Base-by-base conservation (phyloP, 2,113 vertebrate genomes). In the Alectura lathami region DNA sequence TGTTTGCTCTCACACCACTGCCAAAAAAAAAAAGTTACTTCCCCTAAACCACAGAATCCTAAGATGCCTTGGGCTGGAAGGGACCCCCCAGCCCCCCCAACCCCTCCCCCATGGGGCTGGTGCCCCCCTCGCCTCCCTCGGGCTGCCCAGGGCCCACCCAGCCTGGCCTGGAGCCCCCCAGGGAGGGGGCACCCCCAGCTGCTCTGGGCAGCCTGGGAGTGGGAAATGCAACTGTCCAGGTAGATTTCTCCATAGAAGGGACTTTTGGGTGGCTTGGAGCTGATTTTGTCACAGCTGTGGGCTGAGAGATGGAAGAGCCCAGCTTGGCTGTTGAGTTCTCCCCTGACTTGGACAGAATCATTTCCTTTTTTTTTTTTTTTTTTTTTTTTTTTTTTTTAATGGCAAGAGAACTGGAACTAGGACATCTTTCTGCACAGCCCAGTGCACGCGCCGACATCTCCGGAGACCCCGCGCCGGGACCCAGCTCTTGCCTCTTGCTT, bases 401-500 rank as follows among this genome's bases (percentile, higher is more conserved):
- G 0, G 3, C 6, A 34, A 53, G 27, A 51, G 43, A 72, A 27
- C 14, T 18, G 54, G 32, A 45, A n/a, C 56, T 21, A 76, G 16
- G 2, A n/a, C 30, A 36, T 9, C 70, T 64, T 20, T 24, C 57
- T 53, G 20, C 23, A 50, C 54, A 11, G 14, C 12, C 48, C 43
- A 5, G 0, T 3, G 1, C 2, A 0, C 38, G 53, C 42, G 4
- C 5, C 9, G 43, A n/a, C 53, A 23, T 13, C 48, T 43, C 24
- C 29, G 11, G 79, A 42, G 8, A n/a, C 68, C 81, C 38, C 7
- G 22, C 57, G 17, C 26, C 27, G 21, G 2, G 1, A 26, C n/a
- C n/a, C n/a, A n/a, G n/a, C n/a, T n/a, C n/a, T n/a, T 4, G 5
- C 29, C 24, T 34, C 2, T 13, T 11, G 9, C 4, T 67, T 47